Conservation (phyloP, 2,113 vertebrate species). For the Genyomyrus donnyi region DNA sequence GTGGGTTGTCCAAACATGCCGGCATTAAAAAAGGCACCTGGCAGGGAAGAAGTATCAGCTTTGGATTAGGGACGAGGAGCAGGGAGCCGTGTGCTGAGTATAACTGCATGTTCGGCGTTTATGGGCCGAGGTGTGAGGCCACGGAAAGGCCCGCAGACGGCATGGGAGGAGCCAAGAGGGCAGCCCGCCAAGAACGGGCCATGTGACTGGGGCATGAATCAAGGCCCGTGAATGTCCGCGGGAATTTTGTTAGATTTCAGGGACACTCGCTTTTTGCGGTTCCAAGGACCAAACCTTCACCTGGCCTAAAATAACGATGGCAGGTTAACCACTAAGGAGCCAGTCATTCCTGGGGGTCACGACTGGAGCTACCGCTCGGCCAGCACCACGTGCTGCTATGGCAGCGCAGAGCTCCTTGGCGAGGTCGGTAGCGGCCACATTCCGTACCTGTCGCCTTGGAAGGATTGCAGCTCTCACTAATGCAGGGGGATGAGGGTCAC, state of each 20-base stretch:
- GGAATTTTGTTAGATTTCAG: neutral
- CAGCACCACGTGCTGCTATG: neutral
- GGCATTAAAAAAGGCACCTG: neutral
- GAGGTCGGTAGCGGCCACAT: neutral
- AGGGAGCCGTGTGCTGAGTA: neutral
- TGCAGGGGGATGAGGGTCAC: neutral
- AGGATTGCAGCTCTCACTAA: neutral
- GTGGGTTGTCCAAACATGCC: neutral
- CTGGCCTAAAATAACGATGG: constrained; percentile 66
- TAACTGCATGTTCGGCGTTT: constrained; percentile 19
- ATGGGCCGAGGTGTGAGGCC: neutral
- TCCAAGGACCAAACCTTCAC: constrained; percentile 44
- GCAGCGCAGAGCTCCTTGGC: neutral
- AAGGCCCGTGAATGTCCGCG: neutral
- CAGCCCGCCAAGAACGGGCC: neutral
- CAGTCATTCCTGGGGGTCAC: constrained; percentile 43
- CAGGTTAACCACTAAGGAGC: constrained; percentile 48
- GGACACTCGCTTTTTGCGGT: constrained; percentile 35
- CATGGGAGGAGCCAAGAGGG: neutral
- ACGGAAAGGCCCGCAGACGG: constrained; percentile 11
- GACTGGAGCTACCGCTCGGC: constrained; percentile 42
- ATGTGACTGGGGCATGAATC: neutral
- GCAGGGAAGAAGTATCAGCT: neutral
- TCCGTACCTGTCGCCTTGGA: neutral
- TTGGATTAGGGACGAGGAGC: constrained; percentile 7